Evolutionary conservation across 2,888 invertebrate species (phyloP), one percentile per base, ranked within the genome.

Genomic region (Platerodrilus igneus): DNA sequence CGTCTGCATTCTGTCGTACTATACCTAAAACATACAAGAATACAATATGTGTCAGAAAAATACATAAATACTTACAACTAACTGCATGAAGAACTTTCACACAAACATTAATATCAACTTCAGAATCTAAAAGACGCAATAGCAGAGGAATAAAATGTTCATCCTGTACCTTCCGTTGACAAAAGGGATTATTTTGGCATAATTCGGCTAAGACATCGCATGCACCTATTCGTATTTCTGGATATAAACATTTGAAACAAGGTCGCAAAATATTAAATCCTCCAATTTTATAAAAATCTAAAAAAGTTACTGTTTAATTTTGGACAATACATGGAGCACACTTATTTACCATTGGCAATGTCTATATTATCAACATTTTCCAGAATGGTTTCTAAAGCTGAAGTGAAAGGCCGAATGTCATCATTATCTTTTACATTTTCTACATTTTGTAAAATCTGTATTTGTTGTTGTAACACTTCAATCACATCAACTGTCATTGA

Each of bases 101-200:
- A 32, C 78, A 73, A 0, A 83, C 78, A 1, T 66, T 60, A 0
- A 66, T 60, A 58, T 84, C 83, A 0, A 68, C 62, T 44, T 74
- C 73, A 6, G 66, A 68, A 51, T 78, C 75, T 7, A 81, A 64
- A 37, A 84, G 63, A 3, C 66, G 63, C 8, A 86, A 58, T 9
- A 92, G 64, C 5, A 75, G 68, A 0, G 79, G 76, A 25, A 92
- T 65, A 5, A 85, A 67, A 0, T 79, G 77, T 28, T 74, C 71
- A 43, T 83, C 79, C 3, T 86, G 51, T n/a, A 83, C 78, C 23
- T 74, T 71, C 15, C 76, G 67, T 64, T 94, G 93, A 54, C 88
- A 88, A 60, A 76, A 83, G 0, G 83, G 79, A 68, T 93, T 92
- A 68, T 93, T 91, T 67, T 94, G 93, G 19, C 84, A 80, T 39